A percentile compares a stretch with the other conserved stretches of the same genome.
phyloP scores from a whole-genome alignment of 92 coral and sea anemone genomes.

The Montipora capitata region DNA sequence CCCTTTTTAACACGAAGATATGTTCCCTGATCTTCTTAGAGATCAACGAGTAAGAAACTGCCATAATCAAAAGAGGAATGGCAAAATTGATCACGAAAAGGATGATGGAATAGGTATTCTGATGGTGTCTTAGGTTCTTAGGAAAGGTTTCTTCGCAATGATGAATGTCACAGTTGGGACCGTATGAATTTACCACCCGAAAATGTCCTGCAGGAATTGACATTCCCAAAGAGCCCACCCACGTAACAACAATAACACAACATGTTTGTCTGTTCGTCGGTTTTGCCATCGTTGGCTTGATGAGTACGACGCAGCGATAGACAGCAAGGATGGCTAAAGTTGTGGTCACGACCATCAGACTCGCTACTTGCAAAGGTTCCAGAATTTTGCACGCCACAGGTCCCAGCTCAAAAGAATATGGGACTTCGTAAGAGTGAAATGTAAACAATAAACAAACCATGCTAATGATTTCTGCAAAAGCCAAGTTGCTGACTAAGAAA shows the following conservation, averaged over 20 bases:
- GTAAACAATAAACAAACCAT: constrained; percentile 29
- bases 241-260: constrained; percentile 10
- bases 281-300: constrained; percentile 31
- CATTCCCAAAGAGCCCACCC: constrained; percentile 41
- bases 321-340: constrained; percentile 36
- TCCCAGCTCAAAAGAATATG: constrained; percentile 43
- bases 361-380: constrained; percentile 38
- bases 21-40: constrained; percentile 49
- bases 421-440: constrained; percentile 43
- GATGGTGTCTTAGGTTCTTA: constrained; percentile 10
- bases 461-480: constrained; percentile 55
- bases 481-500: constrained; percentile 51
- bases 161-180: constrained; percentile 13
- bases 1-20: constrained; percentile 29
- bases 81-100: constrained; percentile 47
- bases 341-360: constrained; percentile 35
- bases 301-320: constrained; percentile 46
- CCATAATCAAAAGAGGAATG: constrained; percentile 46
- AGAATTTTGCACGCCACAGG: constrained; percentile 35
- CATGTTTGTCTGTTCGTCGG: constrained; percentile 7
- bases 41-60: constrained; percentile 52
- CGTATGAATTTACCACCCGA: constrained; percentile 25
- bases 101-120: constrained; percentile 10
- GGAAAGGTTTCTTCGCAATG: constrained; percentile 31
- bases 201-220: constrained; percentile 45